phyloP scores from a whole-genome alignment of 2,888 invertebrate genomes.

The Blera fallax region DNA sequence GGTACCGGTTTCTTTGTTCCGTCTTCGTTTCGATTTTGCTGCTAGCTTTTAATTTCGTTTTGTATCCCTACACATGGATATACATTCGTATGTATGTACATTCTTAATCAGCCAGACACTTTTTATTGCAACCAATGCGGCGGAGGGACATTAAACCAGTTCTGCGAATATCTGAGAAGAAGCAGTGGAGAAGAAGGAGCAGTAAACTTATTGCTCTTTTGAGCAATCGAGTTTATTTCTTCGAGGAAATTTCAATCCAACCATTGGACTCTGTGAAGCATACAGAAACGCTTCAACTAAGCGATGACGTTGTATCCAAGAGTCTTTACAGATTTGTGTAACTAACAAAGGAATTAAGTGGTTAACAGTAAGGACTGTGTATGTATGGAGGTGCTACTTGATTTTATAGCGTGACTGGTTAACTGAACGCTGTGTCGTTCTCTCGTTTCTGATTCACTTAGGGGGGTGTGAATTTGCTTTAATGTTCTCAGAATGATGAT shows the following conservation, averaged over 20 bases:
- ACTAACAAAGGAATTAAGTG: conserved; percentile 32
- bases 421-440: neutral
- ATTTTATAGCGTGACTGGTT: conserved; percentile 20
- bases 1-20: conserved; percentile 63
- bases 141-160: conserved; percentile 44
- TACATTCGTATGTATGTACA: too few species aligned
- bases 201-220: neutral
- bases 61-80: conserved; percentile 43
- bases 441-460: neutral
- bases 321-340: neutral
- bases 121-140: conserved; percentile 49
- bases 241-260: conserved; percentile 13
- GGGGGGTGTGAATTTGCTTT: neutral
- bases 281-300: conserved; percentile 2
- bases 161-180: conserved; percentile 28
- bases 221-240: conserved; percentile 10
- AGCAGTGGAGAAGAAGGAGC: conserved; percentile 16
- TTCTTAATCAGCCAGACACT: conserved; percentile 51
- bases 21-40: conserved; percentile 28
- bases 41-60: conserved; percentile 25
- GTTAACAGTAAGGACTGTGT: conserved; percentile 1
- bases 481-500: neutral
- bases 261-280: conserved; percentile 9
- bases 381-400: neutral
- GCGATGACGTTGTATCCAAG: neutral